Evolutionary conservation across 2,888 invertebrate species (phyloP).

Genomic region (Troilus luridus): DNA sequence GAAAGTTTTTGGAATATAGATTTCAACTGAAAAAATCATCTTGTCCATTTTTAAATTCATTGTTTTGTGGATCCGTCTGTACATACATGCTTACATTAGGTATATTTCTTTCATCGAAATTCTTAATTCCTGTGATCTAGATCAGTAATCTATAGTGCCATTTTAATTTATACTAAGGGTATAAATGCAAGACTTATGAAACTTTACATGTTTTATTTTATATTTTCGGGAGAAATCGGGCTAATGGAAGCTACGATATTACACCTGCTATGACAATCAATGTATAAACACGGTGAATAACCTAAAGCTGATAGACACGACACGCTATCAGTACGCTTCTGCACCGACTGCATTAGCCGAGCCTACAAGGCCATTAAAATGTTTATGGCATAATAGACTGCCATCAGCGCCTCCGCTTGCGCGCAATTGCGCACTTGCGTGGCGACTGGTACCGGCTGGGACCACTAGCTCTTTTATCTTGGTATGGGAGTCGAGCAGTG

Average conservation of each 20-base stretch:
- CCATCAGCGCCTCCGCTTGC: neutral
- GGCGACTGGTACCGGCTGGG: conserved; percentile 7
- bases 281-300: neutral
- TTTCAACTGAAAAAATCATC: too few species aligned
- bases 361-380: neutral
- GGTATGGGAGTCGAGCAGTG: neutral
- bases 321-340: neutral
- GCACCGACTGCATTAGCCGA: neutral
- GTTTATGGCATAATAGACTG: neutral
- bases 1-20: too few species aligned
- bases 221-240: neutral
- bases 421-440: neutral
- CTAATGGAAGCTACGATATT: neutral
- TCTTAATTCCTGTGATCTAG: too few species aligned
- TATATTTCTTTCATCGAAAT: too few species aligned
- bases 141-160: too few species aligned
- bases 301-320: neutral
- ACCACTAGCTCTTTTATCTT: conserved; percentile 8
- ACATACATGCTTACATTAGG: too few species aligned
- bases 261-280: neutral
- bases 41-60: too few species aligned
- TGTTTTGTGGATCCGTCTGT: too few species aligned
- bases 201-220: neutral
- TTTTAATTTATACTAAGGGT: too few species aligned
- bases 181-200: too few species aligned